Percentiles rank a stretch among this genome's conserved stretches.
phyloP scores from a whole-genome alignment of 2,888 invertebrate species.

The Eurois occulta region DNA sequence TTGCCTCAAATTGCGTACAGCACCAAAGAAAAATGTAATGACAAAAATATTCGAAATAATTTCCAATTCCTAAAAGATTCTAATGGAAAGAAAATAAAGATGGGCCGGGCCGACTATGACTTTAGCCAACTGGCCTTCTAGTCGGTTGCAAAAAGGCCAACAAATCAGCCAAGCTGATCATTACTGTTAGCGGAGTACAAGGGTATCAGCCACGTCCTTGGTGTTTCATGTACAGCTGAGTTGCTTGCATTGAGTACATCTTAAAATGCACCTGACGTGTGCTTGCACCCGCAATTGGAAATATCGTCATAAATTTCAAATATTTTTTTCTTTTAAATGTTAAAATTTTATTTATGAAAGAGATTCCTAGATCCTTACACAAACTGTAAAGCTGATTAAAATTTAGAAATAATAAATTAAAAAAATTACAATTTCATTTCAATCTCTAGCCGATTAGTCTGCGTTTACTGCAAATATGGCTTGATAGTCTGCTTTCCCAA shows the following conservation, averaged over 20 bases:
- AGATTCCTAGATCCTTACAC: background rate
- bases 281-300: background rate
- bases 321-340: background rate
- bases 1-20: background rate
- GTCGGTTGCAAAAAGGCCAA: background rate
- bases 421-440: background rate
- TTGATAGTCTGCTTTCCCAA: background rate
- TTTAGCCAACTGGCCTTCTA: background rate
- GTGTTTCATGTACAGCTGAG: background rate
- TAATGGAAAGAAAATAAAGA: background rate
- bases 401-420: background rate
- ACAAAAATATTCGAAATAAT: background rate
- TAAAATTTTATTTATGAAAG: background rate
- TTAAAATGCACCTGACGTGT: background rate
- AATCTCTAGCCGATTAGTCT: background rate
- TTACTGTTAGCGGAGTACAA: background rate
- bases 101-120: background rate
- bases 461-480: background rate
- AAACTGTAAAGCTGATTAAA: background rate
- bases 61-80: background rate
- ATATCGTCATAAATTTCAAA: background rate
- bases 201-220: background rate
- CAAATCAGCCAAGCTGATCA: background rate
- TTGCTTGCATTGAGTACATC: background rate
- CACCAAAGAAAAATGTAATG: background rate